Evolutionary conservation across 2,888 invertebrate species (phyloP), one percentile per base, ranked within the genome.

Genomic region (Cataglyphis livida): DNA sequence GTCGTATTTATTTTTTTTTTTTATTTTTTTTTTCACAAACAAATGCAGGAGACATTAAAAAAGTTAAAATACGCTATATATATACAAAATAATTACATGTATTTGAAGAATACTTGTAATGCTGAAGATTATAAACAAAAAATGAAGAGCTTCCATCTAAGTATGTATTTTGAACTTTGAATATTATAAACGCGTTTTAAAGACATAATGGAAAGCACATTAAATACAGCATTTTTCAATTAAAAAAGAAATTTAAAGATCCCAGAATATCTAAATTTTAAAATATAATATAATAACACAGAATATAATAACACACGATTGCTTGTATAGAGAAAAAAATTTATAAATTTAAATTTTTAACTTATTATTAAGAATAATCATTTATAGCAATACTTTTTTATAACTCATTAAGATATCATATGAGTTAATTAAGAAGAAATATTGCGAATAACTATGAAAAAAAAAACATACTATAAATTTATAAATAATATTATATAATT

Each of bases 281-380:
- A 41, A n/a, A n/a, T 41, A 12, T 4, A 12, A 41, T 28, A n/a
- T 51, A 66, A 59, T 38, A 28, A 25, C 1, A 21, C 59, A 12
- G 7, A 12, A 41, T 28, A n/a, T 51, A 68, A 59, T 38, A 28
- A 25, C 1, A 28, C 28, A 28, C 28, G 35, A 35, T 1, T 70
- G 15, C 35, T 35, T 44, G n/a, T n/a, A 32, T 32, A 35, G 28
- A 18, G 7, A 28, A 1, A 28, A 28, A 28, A 28, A 28, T 28
- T 28, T 28, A 28, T 28, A 28, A 28, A 28, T 28, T 28, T 2
- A 28, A 28, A 1, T 28, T 28, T 28, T 28, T 28, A 28, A 28
- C 54, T 18, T 21, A 4, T 71, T 54, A 18, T 38, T 54, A 21
- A 59, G 41, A 71, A 35, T 54, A 71, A 73, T 73, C 41, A 57